Base-by-base conservation (phyloP, 30 jellyfish, hydroid and myxozoan genomes). In the Hydractinia echinata region DNA sequence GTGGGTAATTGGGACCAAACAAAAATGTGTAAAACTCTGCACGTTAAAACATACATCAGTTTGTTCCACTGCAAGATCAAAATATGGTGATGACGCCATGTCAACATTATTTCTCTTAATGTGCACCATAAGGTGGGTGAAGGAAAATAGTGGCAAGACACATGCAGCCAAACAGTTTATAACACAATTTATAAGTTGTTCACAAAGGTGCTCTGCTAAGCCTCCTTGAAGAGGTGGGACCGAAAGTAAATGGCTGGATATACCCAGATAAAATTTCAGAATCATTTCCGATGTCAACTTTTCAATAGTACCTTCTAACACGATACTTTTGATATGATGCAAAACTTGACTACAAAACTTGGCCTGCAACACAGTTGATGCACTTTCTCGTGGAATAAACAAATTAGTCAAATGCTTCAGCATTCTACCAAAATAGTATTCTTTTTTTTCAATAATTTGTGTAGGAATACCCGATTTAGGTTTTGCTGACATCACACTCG, bases 91-190 rank as follows among this genome's bases (percentile, higher is more conserved):
- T 93, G 99, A 44, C 99, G 66, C 99, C 99, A 93, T 11, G 96
- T 73, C 77, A 79, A 67, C 56, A 90, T 81, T 66, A 87, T 79
- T 54, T 93, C 99, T 82, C 85, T 94, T 61, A 93, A 67, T 9
- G 99, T 93, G 39, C 86, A 85, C 99, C 99, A 93, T 69, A 87
- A 60, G 6, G 99, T 88, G 4, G 99, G 99, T 51, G 99, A 69
- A 0, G 99, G 99, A 77, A 93, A 93, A 54, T 86, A 68, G 20
- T 76, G 39, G 56, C 88, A 84, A 49, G 89, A 88, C 7, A 94
- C 95, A 11, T 82, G 90, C 8, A 93, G 88, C 99, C 99, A 93
- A 19, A 87, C 96, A 62, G 15, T 81, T n/a, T 19, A 93, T 77
- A 16, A 93, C 54, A 5, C 95, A 76, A 53, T 86, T 84, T 55